Base-by-base conservation (phyloP, 2,888 invertebrate genomes). In the Eilema depressum region DNA sequence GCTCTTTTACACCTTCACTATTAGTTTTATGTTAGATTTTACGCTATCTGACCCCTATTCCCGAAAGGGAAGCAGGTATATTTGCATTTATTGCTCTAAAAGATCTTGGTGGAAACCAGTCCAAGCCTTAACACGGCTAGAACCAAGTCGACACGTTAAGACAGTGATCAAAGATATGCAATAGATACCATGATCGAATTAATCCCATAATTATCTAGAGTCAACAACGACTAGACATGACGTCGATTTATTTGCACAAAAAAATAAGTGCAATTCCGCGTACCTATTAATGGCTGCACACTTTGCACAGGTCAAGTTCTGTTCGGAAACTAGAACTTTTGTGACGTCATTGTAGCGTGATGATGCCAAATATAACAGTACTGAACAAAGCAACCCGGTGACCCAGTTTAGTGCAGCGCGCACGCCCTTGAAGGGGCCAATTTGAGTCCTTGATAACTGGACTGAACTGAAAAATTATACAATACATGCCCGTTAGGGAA, bases 281-380 rank as follows among this genome's bases (percentile, higher is more conserved):
- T 64, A 25, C 61, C 68, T 78, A 76, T 78, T 78, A 59, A 66
- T 71, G 72, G 63, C 70, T 26, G 25, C 73, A 26, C 84, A 75
- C 88, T 87, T 89, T 26, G 25, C 73, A 26, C 84, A 75, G 88
- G 87, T 89, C 89, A 88, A 88, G 88, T 87, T 88, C 85, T 82
- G 77, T 74, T 70, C 78, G 77, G 84, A 89, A 79, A 86, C 84
- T 89, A 86, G 90, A 87, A 85, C 87, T 88, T 68, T 69, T 71
- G 77, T 89, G 88, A 91, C 92, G 91, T 92, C 91, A 91, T 76
- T 70, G 80, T 85, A 79, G 87, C 88, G 88, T 86, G 85, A 88
- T 86, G 85, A 71, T 73, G 87, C 88, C 91, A 91, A 89, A 91
- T 86, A 91, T 92, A 92, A 89, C 82, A 77, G 5, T 63, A 65